Base-by-base conservation (phyloP, 2,797 vertebrate genomes). In the Eulemur albifrons region DNA sequence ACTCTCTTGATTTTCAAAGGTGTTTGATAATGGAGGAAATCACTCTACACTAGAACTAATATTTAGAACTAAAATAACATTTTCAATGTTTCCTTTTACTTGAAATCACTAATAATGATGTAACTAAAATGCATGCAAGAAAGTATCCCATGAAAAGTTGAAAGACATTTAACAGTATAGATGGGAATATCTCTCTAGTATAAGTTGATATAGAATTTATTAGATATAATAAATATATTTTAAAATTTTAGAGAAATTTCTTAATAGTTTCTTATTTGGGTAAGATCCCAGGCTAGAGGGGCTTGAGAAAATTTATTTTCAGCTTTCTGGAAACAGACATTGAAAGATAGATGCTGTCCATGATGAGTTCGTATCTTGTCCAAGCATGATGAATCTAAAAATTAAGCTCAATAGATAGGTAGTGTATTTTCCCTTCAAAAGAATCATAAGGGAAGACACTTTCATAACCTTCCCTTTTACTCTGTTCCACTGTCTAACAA, bases 341-440 rank as follows among this genome's bases (percentile, higher is more conserved):
- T 54, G 21, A 82, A 67, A 90, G 45, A 59, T 50, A 52, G 73
- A 79, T 92, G 54, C 11, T 75, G 17, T 38, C 90, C 35, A 70
- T 57, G 15, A 82, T 13, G 10, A 72, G 43, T 85, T 50, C 91
- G 15, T 93, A 52, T 81, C 45, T 72, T 84, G 27, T 73, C 35
- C 27, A 82, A 93, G 21, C 48, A 76, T 45, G 23, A 93, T 79
- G 81, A 86, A 69, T 88, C 72, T 88, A 69, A 91, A 95, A 95
- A 93, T 94, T 83, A 93, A 95, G 30, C 45, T 79, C 65, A 70
- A 32, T 25, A 30, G 18, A 25, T 75, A 45, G 35, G 20, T 30
- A 65, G 20, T 69, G 11, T 45, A 38, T 94, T 92, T 94, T 84
- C 15, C 38, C 63, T 86, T 96, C 63, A 92, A 83, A 84, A 70